These are phyloP conservation scores for Caenorhabditis zanzibari DNA, from an alignment of 2,888 invertebrate species.

Conservation along the genomic window DNA sequence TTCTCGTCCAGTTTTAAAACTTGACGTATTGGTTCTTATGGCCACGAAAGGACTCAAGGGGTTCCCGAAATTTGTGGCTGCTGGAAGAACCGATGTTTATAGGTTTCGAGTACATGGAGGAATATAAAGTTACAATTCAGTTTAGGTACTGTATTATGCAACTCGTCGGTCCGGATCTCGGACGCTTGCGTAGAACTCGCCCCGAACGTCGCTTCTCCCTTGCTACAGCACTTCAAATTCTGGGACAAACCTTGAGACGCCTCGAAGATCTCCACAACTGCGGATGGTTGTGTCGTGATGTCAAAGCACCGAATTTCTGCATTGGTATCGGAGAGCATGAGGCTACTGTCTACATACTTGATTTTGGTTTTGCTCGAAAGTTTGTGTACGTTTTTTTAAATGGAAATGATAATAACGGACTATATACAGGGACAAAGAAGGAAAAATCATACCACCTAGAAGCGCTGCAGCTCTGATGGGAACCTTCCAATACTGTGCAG, in stretches of 20 bases:
- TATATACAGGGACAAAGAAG: conserved; percentile 73
- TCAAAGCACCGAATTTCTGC: conserved; percentile 81
- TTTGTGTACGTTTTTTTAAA: conserved; percentile 44
- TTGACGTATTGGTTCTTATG: conserved; percentile 78
- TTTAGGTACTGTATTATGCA: conserved; percentile 78
- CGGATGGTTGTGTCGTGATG: conserved; percentile 77
- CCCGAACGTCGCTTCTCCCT: conserved; percentile 75
- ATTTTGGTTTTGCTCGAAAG: conserved; percentile 80
- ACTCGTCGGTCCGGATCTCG: conserved; percentile 78
- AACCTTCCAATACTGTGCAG: conserved; percentile 77
- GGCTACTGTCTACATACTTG: conserved; percentile 77
- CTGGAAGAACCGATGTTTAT: conserved; percentile 73
- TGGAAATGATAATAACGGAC: not conserved
- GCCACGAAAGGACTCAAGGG: conserved; percentile 70
- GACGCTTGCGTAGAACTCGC: conserved; percentile 73
- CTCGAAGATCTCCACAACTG: conserved; percentile 77
- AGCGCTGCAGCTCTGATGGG: conserved; percentile 77
- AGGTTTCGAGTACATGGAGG: conserved; percentile 22
- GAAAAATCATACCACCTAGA: conserved; percentile 75
- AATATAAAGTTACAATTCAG: not conserved
- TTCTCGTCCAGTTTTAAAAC: conserved; percentile 74
- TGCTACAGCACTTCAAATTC: conserved; percentile 75
- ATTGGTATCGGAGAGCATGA: conserved; percentile 73
- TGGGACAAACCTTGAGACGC: conserved; percentile 73
- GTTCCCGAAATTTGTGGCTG: conserved; percentile 76